Evolutionary conservation across 2,797 vertebrate genomes (phyloP).

Genomic region (Channa striata): DNA sequence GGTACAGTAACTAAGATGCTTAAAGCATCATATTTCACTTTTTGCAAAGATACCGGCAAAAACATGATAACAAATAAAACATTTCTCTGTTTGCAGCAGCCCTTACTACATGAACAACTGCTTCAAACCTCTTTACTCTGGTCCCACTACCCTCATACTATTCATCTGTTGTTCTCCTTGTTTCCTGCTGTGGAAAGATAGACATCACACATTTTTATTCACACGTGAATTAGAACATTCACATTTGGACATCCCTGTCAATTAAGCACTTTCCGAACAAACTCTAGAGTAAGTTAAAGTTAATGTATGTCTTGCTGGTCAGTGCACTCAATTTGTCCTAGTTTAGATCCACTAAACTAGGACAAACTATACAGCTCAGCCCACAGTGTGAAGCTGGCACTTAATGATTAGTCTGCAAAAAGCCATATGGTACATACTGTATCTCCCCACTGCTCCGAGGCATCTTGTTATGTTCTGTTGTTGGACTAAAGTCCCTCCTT

Average conservation of each 20-base stretch:
- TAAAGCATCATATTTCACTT: neutral
- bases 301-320: neutral
- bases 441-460: conserved; percentile 46
- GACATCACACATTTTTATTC: conserved; percentile 17
- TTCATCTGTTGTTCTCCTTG: neutral
- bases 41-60: neutral
- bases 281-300: neutral
- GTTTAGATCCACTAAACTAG: conserved; percentile 50
- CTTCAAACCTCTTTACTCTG: conserved; percentile 32
- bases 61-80: neutral
- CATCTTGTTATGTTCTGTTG: conserved; percentile 44
- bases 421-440: conserved; percentile 10
- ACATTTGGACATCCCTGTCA: neutral
- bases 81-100: neutral
- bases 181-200: conserved; percentile 7
- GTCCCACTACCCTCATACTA: conserved; percentile 11
- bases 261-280: neutral
- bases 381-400: conserved; percentile 41
- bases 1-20: neutral
- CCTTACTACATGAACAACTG: conserved; percentile 29
- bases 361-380: conserved; percentile 38
- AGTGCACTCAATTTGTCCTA: conserved; percentile 15
- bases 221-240: conserved; percentile 20
- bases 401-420: conserved; percentile 49
- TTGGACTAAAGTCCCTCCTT: conserved; percentile 33